A percentile compares a stretch with the other conserved stretches of the same genome.
Conservation (phyloP, 2,888 invertebrate genomes). For the Cephus nigrinus region DNA sequence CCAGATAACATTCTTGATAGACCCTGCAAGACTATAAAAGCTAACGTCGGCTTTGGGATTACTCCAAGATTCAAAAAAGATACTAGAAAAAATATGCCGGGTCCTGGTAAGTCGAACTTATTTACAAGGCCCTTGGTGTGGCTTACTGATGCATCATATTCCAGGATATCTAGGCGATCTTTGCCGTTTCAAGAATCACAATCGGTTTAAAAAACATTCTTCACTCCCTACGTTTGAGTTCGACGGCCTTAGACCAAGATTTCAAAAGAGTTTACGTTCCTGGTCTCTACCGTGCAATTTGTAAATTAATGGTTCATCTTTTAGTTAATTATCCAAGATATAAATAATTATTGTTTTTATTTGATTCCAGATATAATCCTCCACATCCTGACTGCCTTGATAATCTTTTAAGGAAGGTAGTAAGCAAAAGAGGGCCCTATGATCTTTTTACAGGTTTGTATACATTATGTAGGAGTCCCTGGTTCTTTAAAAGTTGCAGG, state of each 20-base stretch:
- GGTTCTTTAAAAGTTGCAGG: not conserved
- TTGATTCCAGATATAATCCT: conserved; percentile 27
- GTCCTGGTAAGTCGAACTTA: conserved; percentile 16
- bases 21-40: conserved; percentile 12
- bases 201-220: conserved; percentile 25
- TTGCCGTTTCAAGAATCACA: conserved; percentile 35
- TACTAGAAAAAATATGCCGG: conserved; percentile 27
- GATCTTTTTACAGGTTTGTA: conserved; percentile 41
- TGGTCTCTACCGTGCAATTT: conserved; percentile 34
- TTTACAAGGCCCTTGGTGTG: not conserved
- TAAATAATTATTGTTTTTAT: not conserved
- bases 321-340: not conserved
- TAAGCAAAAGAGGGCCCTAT: conserved; percentile 40
- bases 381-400: conserved; percentile 31
- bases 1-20: conserved; percentile 27
- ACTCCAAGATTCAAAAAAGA: conserved; percentile 20
- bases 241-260: conserved; percentile 34
- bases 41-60: conserved; percentile 30
- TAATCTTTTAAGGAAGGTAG: conserved; percentile 26
- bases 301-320: conserved; percentile 17
- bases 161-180: conserved; percentile 38
- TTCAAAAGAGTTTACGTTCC: conserved; percentile 2
- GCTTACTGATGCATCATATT: not conserved
- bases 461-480: not conserved
- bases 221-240: conserved; percentile 33